These are phyloP conservation scores for Fabriciana adippe DNA, from an alignment of 2,888 invertebrate genomes.

Conservation along the genomic window DNA sequence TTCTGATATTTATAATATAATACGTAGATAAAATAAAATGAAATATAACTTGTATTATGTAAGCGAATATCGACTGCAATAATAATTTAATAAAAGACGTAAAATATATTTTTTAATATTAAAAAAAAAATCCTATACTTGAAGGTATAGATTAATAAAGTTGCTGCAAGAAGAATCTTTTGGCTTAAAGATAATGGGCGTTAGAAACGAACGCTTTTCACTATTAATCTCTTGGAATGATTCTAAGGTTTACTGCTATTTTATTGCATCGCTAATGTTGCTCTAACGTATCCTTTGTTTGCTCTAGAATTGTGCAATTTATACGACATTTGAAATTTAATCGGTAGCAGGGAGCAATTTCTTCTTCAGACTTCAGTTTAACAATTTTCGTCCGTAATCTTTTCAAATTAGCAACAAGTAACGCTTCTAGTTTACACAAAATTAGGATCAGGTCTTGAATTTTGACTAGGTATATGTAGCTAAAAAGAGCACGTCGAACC, in stretches of 20 bases:
- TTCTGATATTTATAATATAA: too few species aligned
- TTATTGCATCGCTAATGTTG: conserved; percentile 52
- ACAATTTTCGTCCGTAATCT: conserved; percentile 31
- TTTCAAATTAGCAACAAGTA: conserved; percentile 42
- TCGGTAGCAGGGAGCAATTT: conserved; percentile 28
- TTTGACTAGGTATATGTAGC: conserved; percentile 5
- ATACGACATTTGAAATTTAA: conserved; percentile 38
- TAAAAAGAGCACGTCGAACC: not conserved
- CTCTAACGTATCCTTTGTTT: conserved; percentile 31
- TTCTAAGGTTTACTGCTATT: conserved; percentile 55
- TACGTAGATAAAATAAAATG: too few species aligned
- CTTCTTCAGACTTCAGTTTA: conserved; percentile 35
- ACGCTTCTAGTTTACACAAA: conserved; percentile 35
- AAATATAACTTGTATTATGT: not conserved
- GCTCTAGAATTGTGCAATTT: conserved; percentile 30
- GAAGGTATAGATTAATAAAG: not conserved
- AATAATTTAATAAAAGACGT: not conserved
- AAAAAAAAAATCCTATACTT: too few species aligned
- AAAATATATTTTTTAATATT: too few species aligned
- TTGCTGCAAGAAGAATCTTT: not conserved
- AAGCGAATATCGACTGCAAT: conserved; percentile 1
- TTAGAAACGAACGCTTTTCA: conserved; percentile 43
- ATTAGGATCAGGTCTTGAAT: conserved; percentile 24
- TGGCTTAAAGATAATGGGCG: conserved; percentile 38
- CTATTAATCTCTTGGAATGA: conserved; percentile 55